A percentile compares a stretch with the other conserved stretches of the same genome.
Evolutionary conservation across 1,140 invertebrate genomes (phyloP).

Genomic region (Temnothorax nylanderi): DNA sequence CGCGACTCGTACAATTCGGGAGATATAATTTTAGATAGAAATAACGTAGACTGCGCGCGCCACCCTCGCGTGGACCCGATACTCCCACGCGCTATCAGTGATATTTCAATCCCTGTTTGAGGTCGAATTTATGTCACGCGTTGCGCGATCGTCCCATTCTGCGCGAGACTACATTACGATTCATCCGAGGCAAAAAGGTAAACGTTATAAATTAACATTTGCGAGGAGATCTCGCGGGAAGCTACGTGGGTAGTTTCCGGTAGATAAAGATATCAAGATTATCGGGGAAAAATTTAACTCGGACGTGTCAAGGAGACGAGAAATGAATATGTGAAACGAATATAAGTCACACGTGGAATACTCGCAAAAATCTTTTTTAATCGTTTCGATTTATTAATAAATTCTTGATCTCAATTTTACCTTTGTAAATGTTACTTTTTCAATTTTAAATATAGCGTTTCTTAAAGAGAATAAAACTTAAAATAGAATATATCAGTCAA

Average conservation of each 20-base stretch:
- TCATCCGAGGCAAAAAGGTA: not conserved
- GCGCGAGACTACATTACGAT: not conserved
- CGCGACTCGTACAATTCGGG: constrained; percentile 32
- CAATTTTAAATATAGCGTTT: not conserved
- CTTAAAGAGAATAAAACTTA: too few relatives aligned
- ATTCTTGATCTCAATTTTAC: not conserved
- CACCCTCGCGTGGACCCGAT: not conserved
- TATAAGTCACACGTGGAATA: not conserved
- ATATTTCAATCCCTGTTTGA: constrained; percentile 33
- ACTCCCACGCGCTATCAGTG: constrained; percentile 40
- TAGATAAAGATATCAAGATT: constrained; percentile 4
- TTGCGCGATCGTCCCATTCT: not conserved
- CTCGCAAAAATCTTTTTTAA: not conserved
- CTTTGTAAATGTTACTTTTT: not conserved
- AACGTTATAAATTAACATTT: constrained; percentile 35
- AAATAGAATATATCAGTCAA: not conserved
- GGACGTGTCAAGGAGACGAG: not conserved
- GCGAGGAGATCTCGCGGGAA: not conserved
- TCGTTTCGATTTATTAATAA: not conserved
- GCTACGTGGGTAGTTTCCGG: not conserved
- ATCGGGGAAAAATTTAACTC: not conserved
- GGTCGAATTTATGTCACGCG: constrained; percentile 38
- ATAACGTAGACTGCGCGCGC: not conserved
- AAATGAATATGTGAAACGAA: not conserved
- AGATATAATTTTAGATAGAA: constrained; percentile 60